Base-by-base conservation (phyloP, 2,113 vertebrate genomes). In the Lampris incognitus region DNA sequence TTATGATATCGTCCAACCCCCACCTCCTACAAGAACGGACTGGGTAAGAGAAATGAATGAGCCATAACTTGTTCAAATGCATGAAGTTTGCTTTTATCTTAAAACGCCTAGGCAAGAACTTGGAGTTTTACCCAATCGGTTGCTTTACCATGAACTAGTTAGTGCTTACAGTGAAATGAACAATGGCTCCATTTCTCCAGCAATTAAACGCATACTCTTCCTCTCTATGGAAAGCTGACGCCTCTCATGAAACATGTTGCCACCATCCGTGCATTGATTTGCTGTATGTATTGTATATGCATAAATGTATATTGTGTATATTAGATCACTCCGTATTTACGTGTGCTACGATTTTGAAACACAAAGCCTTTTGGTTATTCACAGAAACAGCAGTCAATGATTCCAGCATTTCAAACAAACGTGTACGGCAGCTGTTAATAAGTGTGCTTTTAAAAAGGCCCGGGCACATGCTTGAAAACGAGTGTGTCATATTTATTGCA, bases 241-340 rank as follows among this genome's bases (percentile, higher is more conserved):
- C 74, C 82, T 85, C 54, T 51, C 85, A 66, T 85, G 62, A 62
- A 73, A 66, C 24, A 78, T 70, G 68, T 79, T 79, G 66, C 62
- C 79, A 85, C 88, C 85, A 86, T 92, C 76, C 79, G 91, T 92
- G 92, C 92, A 90, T 93, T 90, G 82, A 88, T 85, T 94, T 91
- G 85, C 85, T 91, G 90, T 90, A 89, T 90, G 89, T 92, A 90
- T 69, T 92, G 85, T 90, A 89, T 85, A 90, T 88, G 89, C 89
- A 82, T 92, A 77, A 88, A 87, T 93, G 88, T 93, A 91, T 90
- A 92, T 91, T 86, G 88, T 94, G 88, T 93, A 94, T 89, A 93
- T 93, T 89, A 78, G 75, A 89, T 87, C 81, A 86, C 80, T 82
- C 67, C 44, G 69, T 87, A 85, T 89, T 83, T 89, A 57, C 46